Evolutionary conservation across 2,888 invertebrate species (phyloP).

Genomic region (Coleophora flavipennella): DNA sequence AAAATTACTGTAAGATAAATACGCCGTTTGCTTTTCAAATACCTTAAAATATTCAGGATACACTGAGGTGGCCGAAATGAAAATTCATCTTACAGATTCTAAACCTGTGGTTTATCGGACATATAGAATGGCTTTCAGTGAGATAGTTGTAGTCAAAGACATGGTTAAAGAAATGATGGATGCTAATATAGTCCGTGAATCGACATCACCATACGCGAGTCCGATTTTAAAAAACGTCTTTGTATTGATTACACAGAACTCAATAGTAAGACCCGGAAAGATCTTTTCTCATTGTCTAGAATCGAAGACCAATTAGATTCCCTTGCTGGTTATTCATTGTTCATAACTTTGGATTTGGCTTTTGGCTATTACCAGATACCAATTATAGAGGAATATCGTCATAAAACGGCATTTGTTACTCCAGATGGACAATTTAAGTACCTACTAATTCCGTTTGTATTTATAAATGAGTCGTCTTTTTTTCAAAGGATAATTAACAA

Average conservation of each 20-base stretch:
- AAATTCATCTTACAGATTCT: constrained; percentile 1
- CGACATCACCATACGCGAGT: constrained; percentile 7
- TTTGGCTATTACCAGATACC: neutral
- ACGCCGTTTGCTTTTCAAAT: constrained; percentile 2
- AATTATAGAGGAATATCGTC: neutral
- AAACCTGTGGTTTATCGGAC: constrained; percentile 1
- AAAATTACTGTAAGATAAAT: neutral
- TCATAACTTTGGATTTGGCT: neutral
- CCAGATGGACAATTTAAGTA: constrained; percentile 26
- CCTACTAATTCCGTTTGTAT: constrained; percentile 34
- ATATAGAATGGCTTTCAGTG: constrained; percentile 1
- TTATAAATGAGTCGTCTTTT: constrained; percentile 32
- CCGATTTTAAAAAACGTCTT: constrained; percentile 6
- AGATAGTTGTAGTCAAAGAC: neutral
- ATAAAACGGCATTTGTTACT: neutral
- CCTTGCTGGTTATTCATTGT: neutral
- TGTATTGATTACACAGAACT: constrained; percentile 5
- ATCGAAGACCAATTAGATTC: constrained; percentile 7
- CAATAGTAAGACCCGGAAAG: constrained; percentile 3
- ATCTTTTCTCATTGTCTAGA: constrained; percentile 5
- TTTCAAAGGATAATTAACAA: constrained; percentile 32
- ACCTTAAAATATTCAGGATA: neutral
- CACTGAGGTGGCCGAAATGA: constrained; percentile 1
- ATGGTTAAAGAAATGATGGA: constrained; percentile 4
- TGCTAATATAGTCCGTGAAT: constrained; percentile 1